Base-by-base conservation (phyloP, 1,140 invertebrate genomes). In the Linepithema humile region DNA sequence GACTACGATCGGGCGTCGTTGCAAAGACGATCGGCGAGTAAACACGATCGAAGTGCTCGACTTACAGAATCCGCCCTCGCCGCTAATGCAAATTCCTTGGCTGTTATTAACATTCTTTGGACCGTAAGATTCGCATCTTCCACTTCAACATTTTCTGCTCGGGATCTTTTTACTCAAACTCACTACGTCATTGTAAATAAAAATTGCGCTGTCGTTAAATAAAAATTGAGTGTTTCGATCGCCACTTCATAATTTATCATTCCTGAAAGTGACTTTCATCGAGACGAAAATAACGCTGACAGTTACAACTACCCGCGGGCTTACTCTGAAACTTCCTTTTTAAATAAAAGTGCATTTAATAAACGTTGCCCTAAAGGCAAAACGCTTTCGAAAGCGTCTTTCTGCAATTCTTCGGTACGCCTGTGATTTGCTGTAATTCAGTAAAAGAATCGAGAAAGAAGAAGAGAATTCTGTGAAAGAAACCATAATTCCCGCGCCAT, bases 101-200 rank as follows among this genome's bases (percentile, higher is more conserved):
- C 48, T 65, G 38, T 78, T 78, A 78, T 78, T 78, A 67, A 78
- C 60, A 78, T 78, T 78, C 60, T 67, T 67, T 23, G 3, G 32
- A 35, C 32, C 6, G 59, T 38, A 53, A 78, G 32, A 77, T 65
- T 15, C 12, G 35, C 7, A 17, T 60, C 29, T 43, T 40, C 3
- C 4, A 65, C 17, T 77, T 38, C 38, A 12, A 7, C 57, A 10
- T 10, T 17, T 75, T 35, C 4, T 32, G 5, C 17, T 60, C n/a
- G 2, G 35, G n/a, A 15, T 15, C 43, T 20, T 15, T 29, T 43
- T 32, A 9, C 20, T n/a, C 32, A 10, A 3, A 40, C 12, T 9
- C 32, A 32, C 2, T 59, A n/a, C n/a, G n/a, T n/a, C n/a, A n/a
- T n/a, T n/a, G n/a, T 9, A 12, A 60, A 65, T n/a, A 1, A 20